Evolutionary conservation across 2,113 vertebrate genomes (phyloP).

Genomic region (Colius striatus): DNA sequence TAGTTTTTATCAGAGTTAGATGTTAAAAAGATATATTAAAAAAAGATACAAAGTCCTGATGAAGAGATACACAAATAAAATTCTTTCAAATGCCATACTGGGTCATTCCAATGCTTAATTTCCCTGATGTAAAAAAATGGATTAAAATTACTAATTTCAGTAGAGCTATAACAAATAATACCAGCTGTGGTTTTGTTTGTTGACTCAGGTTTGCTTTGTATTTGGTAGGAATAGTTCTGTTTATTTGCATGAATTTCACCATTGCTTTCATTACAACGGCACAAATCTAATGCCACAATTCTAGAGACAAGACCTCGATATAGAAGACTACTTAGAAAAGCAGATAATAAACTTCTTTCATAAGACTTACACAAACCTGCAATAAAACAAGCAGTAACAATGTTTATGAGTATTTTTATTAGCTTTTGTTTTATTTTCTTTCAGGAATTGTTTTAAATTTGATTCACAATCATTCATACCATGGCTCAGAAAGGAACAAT

Average conservation of each 20-base stretch:
- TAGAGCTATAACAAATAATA: background rate
- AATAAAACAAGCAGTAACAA: background rate
- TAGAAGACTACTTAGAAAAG: background rate
- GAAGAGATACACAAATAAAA: background rate
- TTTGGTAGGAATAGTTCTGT: background rate
- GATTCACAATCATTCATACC: background rate
- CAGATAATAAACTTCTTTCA: conserved; percentile 20
- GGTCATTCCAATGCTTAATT: background rate
- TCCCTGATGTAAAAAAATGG: background rate
- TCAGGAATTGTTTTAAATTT: conserved; percentile 29
- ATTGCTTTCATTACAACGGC: background rate
- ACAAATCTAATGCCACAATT: background rate
- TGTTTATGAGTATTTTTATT: conserved; percentile 31
- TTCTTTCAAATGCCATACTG: background rate
- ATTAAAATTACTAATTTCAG: conserved; percentile 15
- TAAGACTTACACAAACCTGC: background rate
- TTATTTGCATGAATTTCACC: background rate
- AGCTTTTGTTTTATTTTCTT: conserved; percentile 39
- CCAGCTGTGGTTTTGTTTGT: conserved; percentile 14
- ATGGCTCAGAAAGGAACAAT: background rate
- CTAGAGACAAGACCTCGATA: background rate
- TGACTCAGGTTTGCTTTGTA: background rate
- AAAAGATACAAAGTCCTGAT: background rate
- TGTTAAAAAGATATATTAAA: background rate
- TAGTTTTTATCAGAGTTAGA: background rate